Base-by-base conservation (phyloP, 30 jellyfish, hydroid and myxozoan species). In the Phacellophora camtschatica region DNA sequence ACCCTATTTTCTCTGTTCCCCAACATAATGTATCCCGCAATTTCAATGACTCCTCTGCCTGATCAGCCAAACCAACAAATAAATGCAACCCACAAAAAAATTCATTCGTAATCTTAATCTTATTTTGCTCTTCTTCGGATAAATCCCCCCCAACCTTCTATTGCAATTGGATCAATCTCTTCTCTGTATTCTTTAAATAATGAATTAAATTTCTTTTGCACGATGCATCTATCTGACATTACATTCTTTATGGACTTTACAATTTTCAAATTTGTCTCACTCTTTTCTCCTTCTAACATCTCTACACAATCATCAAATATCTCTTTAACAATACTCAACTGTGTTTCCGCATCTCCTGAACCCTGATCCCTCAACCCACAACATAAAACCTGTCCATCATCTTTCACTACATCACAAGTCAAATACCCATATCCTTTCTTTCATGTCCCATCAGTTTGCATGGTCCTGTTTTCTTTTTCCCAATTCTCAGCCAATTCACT, bases 261-360 rank as follows among this genome's bases (percentile, higher is more conserved):
- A 5, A 39, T 39, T 39, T 39, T 7, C 13, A 5, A 13, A 39
- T 7, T 13, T 39, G 51, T 39, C 7, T 39, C 13, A 13, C 51
- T 39, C 7, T 13, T 13, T 39, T 39, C 51, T 39, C 12, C 41
- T 19, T 39, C 27, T 41, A 46, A 25, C 51, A 39, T 39, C 13
- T 39, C 13, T 5, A 5, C 51, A 29, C 24, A 51, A 59, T 78
- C 86, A 2, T 19, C 19, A 24, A 78, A 49, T 10, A 78, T 29
- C 32, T 18, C 74, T 25, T 78, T 35, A 7, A 78, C 12, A 20
- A 59, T 77, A 27, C 16, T 61, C 28, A 78, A 25, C 36, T 78
- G 90, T 27, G 84, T 34, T n/a, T 24, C 73, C 3, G 84, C 51
- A 78, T 78, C 90, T 42, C 86, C 90, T 11, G 70, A 35, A 7